Evolutionary conservation across 2,113 vertebrate genomes (phyloP).

Genomic region (Felis chaus): DNA sequence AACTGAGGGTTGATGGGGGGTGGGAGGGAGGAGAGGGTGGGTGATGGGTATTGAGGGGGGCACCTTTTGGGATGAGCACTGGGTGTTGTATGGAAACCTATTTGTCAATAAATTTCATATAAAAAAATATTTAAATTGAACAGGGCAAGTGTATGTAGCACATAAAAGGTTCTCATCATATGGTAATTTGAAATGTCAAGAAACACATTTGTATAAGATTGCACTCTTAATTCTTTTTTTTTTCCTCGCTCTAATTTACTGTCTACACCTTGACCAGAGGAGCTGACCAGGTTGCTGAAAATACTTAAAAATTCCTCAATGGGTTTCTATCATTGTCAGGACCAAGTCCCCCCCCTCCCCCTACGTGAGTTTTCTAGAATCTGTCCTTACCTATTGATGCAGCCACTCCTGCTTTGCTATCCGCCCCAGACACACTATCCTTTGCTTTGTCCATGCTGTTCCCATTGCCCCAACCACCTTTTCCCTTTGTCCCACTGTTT

Average conservation of each 20-base stretch:
- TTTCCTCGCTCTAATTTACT: neutral
- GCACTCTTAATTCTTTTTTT: neutral
- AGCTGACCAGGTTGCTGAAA: neutral
- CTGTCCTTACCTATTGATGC: neutral
- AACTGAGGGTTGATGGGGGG: too few species aligned
- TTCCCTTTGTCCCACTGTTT: neutral
- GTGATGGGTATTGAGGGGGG: too few species aligned
- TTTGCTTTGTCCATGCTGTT: neutral
- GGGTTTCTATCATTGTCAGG: neutral
- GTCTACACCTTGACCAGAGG: neutral
- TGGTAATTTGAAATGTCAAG: neutral
- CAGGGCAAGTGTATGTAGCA: neutral
- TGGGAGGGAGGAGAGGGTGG: too few species aligned
- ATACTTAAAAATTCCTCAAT: neutral
- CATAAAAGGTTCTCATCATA: neutral
- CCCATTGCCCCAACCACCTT: neutral
- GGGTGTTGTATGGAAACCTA: too few species aligned
- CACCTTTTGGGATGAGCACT: too few species aligned
- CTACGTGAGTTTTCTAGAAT: neutral
- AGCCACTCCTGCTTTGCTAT: neutral
- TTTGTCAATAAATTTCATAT: too few species aligned
- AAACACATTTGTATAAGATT: neutral
- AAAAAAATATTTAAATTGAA: conserved; percentile 17
- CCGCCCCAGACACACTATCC: neutral
- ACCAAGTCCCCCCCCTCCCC: neutral